Conservation (phyloP, 2,888 invertebrate species). For the Melinopterus prodromus region DNA sequence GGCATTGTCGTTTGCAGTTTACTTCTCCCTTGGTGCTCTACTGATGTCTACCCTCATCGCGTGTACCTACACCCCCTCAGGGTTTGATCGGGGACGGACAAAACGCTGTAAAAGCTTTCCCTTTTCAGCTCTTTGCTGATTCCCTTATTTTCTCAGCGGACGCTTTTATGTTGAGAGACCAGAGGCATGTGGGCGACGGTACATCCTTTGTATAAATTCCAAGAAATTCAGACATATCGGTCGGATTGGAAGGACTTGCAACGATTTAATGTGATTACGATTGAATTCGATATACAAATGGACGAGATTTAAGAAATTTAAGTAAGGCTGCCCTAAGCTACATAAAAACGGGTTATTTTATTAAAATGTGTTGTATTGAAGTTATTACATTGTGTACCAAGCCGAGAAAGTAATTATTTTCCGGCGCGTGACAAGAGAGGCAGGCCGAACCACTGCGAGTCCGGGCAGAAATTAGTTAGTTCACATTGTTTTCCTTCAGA, state of each 20-base stretch:
- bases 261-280: neutral
- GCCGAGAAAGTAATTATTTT: no score
- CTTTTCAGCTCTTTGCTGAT: conserved; percentile 35
- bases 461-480: no score
- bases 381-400: no score
- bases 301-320: neutral
- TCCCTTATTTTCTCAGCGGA: neutral
- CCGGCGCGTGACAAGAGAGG: no score
- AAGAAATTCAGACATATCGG: neutral
- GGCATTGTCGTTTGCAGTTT: conserved; percentile 46
- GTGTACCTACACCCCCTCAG: conserved; percentile 20
- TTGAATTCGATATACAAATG: neutral
- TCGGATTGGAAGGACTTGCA: neutral
- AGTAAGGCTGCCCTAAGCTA: no score
- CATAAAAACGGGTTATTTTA: no score
- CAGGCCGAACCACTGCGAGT: no score
- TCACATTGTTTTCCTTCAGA: no score
- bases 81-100: conserved; percentile 16
- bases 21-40: conserved; percentile 32
- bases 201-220: neutral
- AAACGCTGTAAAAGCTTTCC: conserved; percentile 49
- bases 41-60: conserved; percentile 22
- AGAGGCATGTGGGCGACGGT: neutral
- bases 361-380: no score
- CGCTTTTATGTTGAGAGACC: neutral